Evolutionary conservation across 2,888 invertebrate genomes (phyloP).

Genomic region (Clepsis dumicolana): DNA sequence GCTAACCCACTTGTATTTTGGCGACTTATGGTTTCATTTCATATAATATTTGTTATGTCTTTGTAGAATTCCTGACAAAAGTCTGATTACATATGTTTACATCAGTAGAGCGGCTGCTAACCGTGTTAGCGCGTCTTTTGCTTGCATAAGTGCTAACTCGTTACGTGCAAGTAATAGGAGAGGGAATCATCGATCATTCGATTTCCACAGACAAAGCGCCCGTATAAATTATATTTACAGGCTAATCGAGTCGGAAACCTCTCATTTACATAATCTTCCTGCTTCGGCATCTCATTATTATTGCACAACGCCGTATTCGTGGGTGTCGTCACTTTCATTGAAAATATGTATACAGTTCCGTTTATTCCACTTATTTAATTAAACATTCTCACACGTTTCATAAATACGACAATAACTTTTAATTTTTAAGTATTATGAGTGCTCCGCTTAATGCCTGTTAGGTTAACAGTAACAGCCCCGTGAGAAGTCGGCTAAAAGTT

Average conservation of each 20-base stretch:
- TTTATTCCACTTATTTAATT: constrained; percentile 82
- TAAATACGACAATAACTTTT: constrained; percentile 79
- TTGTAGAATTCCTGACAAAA: no score
- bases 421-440: constrained; percentile 82
- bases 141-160: constrained; percentile 37
- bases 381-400: constrained; percentile 84
- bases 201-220: constrained; percentile 33
- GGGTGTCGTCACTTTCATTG: constrained; percentile 73
- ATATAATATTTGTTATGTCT: no score
- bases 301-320: constrained; percentile 51
- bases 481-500: constrained; percentile 81
- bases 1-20: no score
- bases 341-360: constrained; percentile 66
- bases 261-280: constrained; percentile 56
- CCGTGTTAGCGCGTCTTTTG: constrained; percentile 34
- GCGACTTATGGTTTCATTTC: no score
- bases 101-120: not conserved
- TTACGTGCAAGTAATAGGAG: constrained; percentile 34
- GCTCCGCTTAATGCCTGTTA: constrained; percentile 81
- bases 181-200: constrained; percentile 39
- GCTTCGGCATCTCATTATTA: constrained; percentile 49
- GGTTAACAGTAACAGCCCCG: constrained; percentile 80
- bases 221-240: constrained; percentile 46
- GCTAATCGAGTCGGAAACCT: constrained; percentile 66
- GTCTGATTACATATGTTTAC: not conserved